These are phyloP conservation scores for Falco cherrug DNA, from an alignment of 2,797 vertebrate species.

Conservation along the genomic window DNA sequence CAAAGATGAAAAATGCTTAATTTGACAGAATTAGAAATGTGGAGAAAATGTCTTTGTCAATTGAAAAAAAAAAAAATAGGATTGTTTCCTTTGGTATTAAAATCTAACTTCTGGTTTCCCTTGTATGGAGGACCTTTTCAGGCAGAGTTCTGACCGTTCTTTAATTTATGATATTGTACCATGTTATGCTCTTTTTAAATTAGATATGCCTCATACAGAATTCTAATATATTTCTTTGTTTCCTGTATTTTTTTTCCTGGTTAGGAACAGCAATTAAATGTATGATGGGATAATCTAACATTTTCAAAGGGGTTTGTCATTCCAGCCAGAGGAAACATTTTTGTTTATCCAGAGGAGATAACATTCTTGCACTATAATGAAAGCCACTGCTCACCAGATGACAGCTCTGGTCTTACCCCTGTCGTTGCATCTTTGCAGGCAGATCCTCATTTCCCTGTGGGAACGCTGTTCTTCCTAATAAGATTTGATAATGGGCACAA, in stretches of 20 bases:
- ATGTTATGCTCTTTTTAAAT: neutral
- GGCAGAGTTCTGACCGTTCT: neutral
- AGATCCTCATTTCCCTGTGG: neutral
- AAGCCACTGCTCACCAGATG: neutral
- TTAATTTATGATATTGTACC: neutral
- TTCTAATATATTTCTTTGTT: conserved; percentile 22
- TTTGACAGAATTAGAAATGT: conserved; percentile 58
- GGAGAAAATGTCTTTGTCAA: conserved; percentile 39
- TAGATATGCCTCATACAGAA: fast-evolving
- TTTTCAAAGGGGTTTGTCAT: conserved; percentile 32
- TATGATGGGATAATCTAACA: conserved; percentile 20
- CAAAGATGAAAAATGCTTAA: conserved; percentile 52
- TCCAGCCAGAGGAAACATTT: conserved; percentile 17
- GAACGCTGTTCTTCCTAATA: neutral
- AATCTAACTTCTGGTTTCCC: neutral
- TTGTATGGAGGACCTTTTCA: neutral
- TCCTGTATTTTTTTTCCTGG: conserved; percentile 41
- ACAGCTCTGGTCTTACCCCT: neutral
- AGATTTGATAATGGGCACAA: neutral
- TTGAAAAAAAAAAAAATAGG: neutral
- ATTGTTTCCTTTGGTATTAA: neutral
- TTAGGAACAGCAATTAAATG: conserved; percentile 47
- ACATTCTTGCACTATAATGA: neutral
- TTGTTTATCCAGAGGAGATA: conserved; percentile 32
- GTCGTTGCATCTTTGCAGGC: neutral